Evolutionary conservation across 2,113 vertebrate genomes (phyloP), one percentile per base, ranked within the genome.

Genomic region (Pavo muticus): DNA sequence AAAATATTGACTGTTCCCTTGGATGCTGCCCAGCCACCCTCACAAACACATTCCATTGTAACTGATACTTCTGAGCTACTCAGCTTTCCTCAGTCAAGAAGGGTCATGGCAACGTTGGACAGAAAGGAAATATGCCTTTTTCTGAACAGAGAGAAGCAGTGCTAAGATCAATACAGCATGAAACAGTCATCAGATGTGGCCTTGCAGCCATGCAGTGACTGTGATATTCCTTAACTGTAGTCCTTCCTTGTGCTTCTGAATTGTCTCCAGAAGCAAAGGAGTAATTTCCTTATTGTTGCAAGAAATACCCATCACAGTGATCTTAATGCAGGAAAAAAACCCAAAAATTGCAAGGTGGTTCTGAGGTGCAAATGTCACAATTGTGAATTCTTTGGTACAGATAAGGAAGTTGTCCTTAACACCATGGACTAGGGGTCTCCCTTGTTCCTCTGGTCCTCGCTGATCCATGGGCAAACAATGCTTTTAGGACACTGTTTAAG

Each of bases 1-100:
- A 61, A 91, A 93, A 85, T 44, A 82, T 54, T 76, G 63, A 76
- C 72, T 73, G 17, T 14, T 82, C 5, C 2, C 90, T 80, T 91
- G 79, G 57, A 83, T 94, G 67, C 44, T 92, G 64, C 69, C 69
- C 84, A 95, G 56, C 37, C 48, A 45, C 42, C 23, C 39, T 89
- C 78, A 73, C 57, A 6, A 78, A 56, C 1, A 5, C 1, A 5
- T 21, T 71, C 67, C n/a, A 35, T 19, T 92, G 91, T 85, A 52
- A 79, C 14, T 32, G 44, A 54, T 32, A 60, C 15, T 65, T 87
- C 85, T 61, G 10, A 88, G 69, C 52, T 81, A 73, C 69, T 85
- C 56, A 84, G 56, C 56, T 93, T 95, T 79, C 50, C 77, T 96
- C 42, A 74, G 69, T 29, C 74, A 91, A 73, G 56, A n/a, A 67